phyloP scores from a whole-genome alignment of 1,140 invertebrate genomes.

The Drosophila dunni region DNA sequence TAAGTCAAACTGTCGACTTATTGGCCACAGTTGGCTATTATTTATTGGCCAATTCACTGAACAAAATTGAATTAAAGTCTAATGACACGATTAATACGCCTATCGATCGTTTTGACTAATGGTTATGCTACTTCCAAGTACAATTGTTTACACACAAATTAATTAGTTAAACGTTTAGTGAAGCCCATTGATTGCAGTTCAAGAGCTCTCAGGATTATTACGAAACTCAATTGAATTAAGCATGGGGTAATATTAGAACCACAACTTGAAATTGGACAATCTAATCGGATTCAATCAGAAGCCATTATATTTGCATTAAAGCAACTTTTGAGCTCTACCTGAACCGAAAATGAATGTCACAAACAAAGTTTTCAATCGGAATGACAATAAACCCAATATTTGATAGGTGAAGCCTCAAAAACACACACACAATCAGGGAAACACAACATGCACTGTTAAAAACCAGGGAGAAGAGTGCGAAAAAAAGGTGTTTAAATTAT shows the following conservation, averaged over 20 bases:
- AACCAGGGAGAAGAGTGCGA: too few species aligned
- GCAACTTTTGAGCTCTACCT: constrained; percentile 1
- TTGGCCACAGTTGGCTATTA: constrained; percentile 21
- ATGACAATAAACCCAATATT: constrained; percentile 53
- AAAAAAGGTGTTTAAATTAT: too few species aligned
- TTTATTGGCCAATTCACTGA: constrained; percentile 36
- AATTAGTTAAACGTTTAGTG: constrained; percentile 13
- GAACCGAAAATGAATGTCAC: constrained; percentile 34
- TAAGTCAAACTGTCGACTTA: constrained; percentile 42
- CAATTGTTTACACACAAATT: constrained; percentile 7
- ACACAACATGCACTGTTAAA: constrained; percentile 7
- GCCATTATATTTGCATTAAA: constrained; percentile 66
- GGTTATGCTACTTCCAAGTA: neutral
- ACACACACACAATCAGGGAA: constrained; percentile 1
- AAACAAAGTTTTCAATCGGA: constrained; percentile 46
- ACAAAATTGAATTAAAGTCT: constrained; percentile 46
- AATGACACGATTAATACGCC: constrained; percentile 37
- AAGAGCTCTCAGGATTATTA: constrained; percentile 11
- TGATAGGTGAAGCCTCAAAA: constrained; percentile 24
- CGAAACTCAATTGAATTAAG: constrained; percentile 26
- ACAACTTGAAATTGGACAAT: neutral
- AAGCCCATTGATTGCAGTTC: constrained; percentile 11
- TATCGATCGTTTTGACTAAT: constrained; percentile 37
- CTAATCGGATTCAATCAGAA: constrained; percentile 45
- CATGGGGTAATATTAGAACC: neutral